A percentile compares a stretch with the other conserved stretches of the same genome.
phyloP scores from a whole-genome alignment of 1,140 invertebrate genomes.

The Aphelenchoides avenae region DNA sequence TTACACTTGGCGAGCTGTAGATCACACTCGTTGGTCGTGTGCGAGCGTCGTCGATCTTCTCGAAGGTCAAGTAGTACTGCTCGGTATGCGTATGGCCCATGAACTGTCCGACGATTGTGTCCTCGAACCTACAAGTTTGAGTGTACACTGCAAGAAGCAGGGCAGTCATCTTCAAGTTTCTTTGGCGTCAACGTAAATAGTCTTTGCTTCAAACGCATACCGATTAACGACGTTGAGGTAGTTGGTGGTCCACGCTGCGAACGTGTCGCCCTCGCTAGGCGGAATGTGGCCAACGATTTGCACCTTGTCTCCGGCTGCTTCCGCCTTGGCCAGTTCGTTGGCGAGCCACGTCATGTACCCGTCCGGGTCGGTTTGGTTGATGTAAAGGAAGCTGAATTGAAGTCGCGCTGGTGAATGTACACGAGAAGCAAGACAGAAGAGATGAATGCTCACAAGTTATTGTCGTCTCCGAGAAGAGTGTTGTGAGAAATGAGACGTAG shows the following conservation, averaged over 20 bases:
- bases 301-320: conserved; percentile 87
- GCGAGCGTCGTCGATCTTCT: conserved; percentile 37
- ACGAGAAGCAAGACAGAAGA: not conserved
- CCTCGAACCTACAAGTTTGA: conserved; percentile 73
- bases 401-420: not conserved
- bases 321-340: conserved; percentile 83
- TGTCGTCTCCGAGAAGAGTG: conserved; percentile 61
- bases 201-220: too few relatives aligned
- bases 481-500: conserved; percentile 63
- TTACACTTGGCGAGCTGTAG: conserved; percentile 40
- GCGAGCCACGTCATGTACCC: conserved; percentile 90
- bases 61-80: conserved; percentile 73
- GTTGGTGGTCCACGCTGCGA: conserved; percentile 36
- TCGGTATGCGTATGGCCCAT: conserved; percentile 91
- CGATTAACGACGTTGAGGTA: conserved; percentile 48
- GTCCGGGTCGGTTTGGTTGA: conserved; percentile 91
- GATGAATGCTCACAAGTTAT: too few relatives aligned
- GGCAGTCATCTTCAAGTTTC: too few relatives aligned
- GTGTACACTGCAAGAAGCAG: too few relatives aligned
- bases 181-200: too few relatives aligned
- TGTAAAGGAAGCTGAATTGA: conserved; percentile 84
- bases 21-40: conserved; percentile 41
- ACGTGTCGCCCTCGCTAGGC: conserved; percentile 33
- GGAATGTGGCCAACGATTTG: conserved; percentile 47
- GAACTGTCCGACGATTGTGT: conserved; percentile 83